Evolutionary conservation across 2,888 invertebrate genomes (phyloP), one percentile per base, ranked within the genome.

Genomic region (Andrena bucephala): DNA sequence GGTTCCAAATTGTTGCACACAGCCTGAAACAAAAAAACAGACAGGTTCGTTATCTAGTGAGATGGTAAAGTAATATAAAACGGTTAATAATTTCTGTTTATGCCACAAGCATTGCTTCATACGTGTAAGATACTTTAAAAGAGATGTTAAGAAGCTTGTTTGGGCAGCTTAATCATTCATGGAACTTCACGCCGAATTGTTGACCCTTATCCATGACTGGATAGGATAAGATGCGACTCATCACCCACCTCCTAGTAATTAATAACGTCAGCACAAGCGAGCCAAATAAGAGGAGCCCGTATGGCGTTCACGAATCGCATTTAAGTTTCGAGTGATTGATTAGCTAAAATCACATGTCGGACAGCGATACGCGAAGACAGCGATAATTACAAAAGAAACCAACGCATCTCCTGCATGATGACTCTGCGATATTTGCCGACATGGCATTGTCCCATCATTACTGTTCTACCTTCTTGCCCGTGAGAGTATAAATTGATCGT

Each of bases 21-120:
- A 2, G 81, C 24, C 93, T 93, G 92, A 83, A 93, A 93, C 89
- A 91, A 84, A 90, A 87, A 77, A 76, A 83, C 20, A 67, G 62
- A 50, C 31, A 2, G 42, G 48, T 71, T 52, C 48, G 20, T 70
- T 24, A 75, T 52, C 31, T n/a, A 27, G 4, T 42, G 42, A 42
- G 42, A 42, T 16, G 5, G 42, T 16, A 4, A 7, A 54, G 54
- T 24, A 27, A 24, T 24, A 57, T 27, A 27, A 27, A 57, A 57
- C 4, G 10, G 8, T 24, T 57, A 10, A 57, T 57, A 27, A 57
- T 42, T 42, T 16, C 42, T 16, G 42, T 16, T 42, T 42, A 42
- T 42, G 16, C 4, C 42, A 5, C 16, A 5, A 42, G 42, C 4
- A 42, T 42, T 42, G 16, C 42, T 42, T 16, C 42, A 16, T 42